Evolutionary conservation across 2,888 invertebrate genomes (phyloP).

Genomic region (Ophion obscuratus): DNA sequence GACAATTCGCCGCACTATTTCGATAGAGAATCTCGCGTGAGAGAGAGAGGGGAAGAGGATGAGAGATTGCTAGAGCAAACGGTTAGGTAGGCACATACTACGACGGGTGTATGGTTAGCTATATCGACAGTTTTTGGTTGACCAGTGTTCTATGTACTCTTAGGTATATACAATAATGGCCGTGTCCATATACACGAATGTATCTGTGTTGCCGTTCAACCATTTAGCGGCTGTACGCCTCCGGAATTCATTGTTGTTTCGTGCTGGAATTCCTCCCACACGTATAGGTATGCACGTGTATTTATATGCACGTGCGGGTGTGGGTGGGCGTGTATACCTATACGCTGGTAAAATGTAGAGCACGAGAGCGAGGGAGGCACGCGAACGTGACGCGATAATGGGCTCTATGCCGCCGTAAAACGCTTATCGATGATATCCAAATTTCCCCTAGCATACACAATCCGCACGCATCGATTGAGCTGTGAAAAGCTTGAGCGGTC

Average conservation of each 20-base stretch:
- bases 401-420: slow-evolving; percentile 53
- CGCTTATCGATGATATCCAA: slow-evolving; percentile 65
- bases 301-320: not conserved
- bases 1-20: slow-evolving; percentile 42
- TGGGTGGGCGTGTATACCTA: not conserved
- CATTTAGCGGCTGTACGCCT: slow-evolving; percentile 61
- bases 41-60: slow-evolving; percentile 4
- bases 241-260: slow-evolving; percentile 64
- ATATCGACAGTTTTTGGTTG: slow-evolving; percentile 39
- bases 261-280: slow-evolving; percentile 48
- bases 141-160: slow-evolving; percentile 25
- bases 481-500: slow-evolving; percentile 44
- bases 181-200: slow-evolving; percentile 10
- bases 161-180: slow-evolving; percentile 16
- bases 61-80: slow-evolving; percentile 31
- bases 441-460: slow-evolving; percentile 50
- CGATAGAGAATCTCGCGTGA: slow-evolving; percentile 10
- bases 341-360: slow-evolving; percentile 9
- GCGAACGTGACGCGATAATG: slow-evolving; percentile 60
- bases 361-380: slow-evolving; percentile 24
- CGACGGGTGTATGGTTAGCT: slow-evolving; percentile 4
- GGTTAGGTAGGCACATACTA: slow-evolving; percentile 2
- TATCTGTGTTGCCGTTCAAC: slow-evolving; percentile 49
- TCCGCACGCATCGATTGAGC: slow-evolving; percentile 46
- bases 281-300: not conserved